Evolutionary conservation across 2,797 vertebrate species (phyloP), one percentile per base, ranked within the genome.

Genomic region (Crenichthys baileyi): DNA sequence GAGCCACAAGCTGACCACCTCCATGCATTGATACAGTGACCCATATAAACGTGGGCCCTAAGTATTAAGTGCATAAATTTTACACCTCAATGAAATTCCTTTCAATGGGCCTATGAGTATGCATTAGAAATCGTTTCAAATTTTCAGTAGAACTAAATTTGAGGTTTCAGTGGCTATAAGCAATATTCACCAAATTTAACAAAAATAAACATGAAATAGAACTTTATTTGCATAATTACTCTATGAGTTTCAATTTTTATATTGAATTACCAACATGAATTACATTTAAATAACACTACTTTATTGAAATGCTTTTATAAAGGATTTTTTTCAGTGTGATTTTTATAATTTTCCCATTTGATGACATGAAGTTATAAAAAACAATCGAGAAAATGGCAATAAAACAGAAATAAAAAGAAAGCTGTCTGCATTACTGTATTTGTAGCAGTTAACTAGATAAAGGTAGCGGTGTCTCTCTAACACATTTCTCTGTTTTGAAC

Each of bases 401-500:
- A 41, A 0, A 39, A 65, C 20, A 67, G 36, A 24, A 24, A 5
- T 24, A 67, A 67, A 44, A 41, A 16, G 22, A 1, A 41, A 44
- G 65, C 39, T 65, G 18, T 55, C 65, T 44, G 20, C 41, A 24
- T 31, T 5, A n/a, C 39, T 24, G 36, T 24, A 41, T 24, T 41
- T 44, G 12, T 22, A 16, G 36, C 39, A 39, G 3, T 39, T 9
- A 20, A 29, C 39, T 44, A 55, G 53, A 8, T 68, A 68, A 22
- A 68, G 5, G 9, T n/a, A 26, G 41, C 1, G 5, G 7, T 55
- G 29, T 56, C 15, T 91, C 92, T 84, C 68, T 48, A 58, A 16
- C 61, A 51, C 22, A 18, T 78, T 24, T 24, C 53, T 79, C 51
- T 29, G 15, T 11, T 39, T 22, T 26, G 44, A 76, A 67, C 26